Base-by-base conservation (phyloP, 1,140 invertebrate species). In the Cyphomyrmex costatus region DNA sequence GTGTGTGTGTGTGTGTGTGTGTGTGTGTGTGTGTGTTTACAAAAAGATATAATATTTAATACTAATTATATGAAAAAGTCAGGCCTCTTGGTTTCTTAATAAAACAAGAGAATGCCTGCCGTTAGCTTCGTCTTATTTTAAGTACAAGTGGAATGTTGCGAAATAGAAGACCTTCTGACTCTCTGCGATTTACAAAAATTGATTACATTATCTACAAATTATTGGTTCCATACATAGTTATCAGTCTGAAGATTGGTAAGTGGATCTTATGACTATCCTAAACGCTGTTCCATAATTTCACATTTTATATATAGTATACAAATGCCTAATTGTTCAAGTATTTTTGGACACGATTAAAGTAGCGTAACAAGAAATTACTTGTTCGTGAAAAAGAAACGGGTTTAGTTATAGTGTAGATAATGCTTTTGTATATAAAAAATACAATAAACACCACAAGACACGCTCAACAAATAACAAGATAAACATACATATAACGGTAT, bases 231-330 rank as follows among this genome's bases (percentile, higher is more conserved):
- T 60, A 58, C 24, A 46, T 71, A 60, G 27, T 61, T 74, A 42
- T 83, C 79, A 83, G 79, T 83, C 79, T 73, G 68, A 74, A 60
- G 27, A 60, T 82, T 82, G 36, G 46, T 79, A 79, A 79, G 3
- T 71, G 65, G 33, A 8, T 68, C 21, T n/a, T 56, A 56, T 42
- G 19, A 56, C 27, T 80, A 56, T 36, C 12, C 16, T 56, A 42
- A 80, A 78, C 12, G 24, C 12, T 70, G 4, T 24, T 24, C 42
- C 21, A n/a, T 77, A 61, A 3, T 56, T 10, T 80, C 12, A 19
- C 16, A n/a, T 56, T 30, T 46, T 46, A 66, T 46, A 33, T 33
- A 65, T 66, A 70, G 65, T 53, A 7, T 70, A 53, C 19, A 71
- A 70, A 21, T 42, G 33, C 10, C 36, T 36, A 68, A 27, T 24